phyloP scores from a whole-genome alignment of 92 coral and sea anemone genomes.

The Palythoa grandis region DNA sequence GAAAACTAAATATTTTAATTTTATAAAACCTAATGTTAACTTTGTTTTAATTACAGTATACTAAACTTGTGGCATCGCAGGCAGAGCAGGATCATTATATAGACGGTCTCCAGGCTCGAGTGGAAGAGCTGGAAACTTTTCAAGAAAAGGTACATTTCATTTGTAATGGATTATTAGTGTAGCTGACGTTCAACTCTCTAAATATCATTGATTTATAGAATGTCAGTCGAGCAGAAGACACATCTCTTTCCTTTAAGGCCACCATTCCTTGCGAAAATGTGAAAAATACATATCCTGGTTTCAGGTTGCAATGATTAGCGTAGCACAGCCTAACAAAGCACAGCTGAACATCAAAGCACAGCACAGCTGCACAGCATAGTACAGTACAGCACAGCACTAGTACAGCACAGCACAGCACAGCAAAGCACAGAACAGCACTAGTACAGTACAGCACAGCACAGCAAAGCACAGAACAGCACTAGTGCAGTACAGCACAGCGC shows the following conservation, averaged over 20 bases:
- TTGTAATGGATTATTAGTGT: too few species aligned
- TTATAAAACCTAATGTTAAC: not conserved
- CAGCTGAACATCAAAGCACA: not conserved
- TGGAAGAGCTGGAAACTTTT: constrained; percentile 68
- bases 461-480: not conserved
- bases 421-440: too few species aligned
- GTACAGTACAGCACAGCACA: too few species aligned
- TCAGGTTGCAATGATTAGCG: too few species aligned
- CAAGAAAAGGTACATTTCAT: constrained; percentile 70
- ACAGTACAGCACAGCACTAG: not conserved
- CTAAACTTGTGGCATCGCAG: constrained; percentile 61
- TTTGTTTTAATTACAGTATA: constrained; percentile 49
- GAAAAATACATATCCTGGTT: too few species aligned
- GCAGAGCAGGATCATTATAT: constrained; percentile 66
- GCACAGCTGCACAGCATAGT: not conserved
- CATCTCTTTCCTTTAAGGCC: too few species aligned
- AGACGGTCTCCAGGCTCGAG: constrained; percentile 58
- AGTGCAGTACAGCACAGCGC: not conserved
- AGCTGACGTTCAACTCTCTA: not conserved
- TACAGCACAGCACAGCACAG: not conserved
- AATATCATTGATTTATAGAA: not conserved
- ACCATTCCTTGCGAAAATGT: too few species aligned
- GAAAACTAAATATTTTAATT: too few species aligned
- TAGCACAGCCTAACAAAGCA: too few species aligned
- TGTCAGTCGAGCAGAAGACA: not conserved